phyloP scores from a whole-genome alignment of 2,888 invertebrate genomes.

The Agonum fuliginosum region DNA sequence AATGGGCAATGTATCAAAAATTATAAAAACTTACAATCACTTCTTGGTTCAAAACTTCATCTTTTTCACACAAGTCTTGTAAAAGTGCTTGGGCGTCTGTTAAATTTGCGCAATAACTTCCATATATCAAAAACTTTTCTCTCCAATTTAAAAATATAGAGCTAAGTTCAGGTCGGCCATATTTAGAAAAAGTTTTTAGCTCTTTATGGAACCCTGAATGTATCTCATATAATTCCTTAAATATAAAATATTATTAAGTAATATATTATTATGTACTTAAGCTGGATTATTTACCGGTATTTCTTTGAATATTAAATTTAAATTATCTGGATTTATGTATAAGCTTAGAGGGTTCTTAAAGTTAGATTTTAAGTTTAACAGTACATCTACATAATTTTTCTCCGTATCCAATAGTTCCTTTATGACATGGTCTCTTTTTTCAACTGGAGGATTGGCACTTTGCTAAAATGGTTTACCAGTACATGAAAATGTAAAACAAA shows the following conservation, averaged over 20 bases:
- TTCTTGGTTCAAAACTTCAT: slow-evolving; percentile 79
- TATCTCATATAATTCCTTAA: slow-evolving; percentile 88
- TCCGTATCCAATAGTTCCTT: slow-evolving; percentile 97
- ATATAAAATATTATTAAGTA: slow-evolving; percentile 33
- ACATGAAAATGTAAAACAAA: background rate
- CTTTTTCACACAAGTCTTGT: slow-evolving; percentile 83
- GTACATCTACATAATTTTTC: slow-evolving; percentile 95
- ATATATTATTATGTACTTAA: too few relatives aligned
- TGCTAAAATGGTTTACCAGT: slow-evolving; percentile 11
- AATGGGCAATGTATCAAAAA: background rate
- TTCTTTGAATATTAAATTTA: slow-evolving; percentile 89
- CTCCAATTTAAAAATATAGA: slow-evolving; percentile 94
- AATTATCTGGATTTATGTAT: slow-evolving; percentile 84
- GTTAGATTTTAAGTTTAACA: slow-evolving; percentile 87
- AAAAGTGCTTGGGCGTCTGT: slow-evolving; percentile 91
- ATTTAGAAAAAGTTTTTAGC: slow-evolving; percentile 81
- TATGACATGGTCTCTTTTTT: slow-evolving; percentile 95
- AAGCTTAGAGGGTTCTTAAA: slow-evolving; percentile 86
- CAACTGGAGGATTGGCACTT: slow-evolving; percentile 71
- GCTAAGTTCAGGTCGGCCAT: slow-evolving; percentile 79
- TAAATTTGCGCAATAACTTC: slow-evolving; percentile 96
- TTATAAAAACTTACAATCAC: slow-evolving; percentile 77
- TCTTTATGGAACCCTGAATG: slow-evolving; percentile 90
- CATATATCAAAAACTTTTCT: slow-evolving; percentile 93
- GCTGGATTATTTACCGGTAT: slow-evolving; percentile 81